Percentiles rank a stretch among this genome's conserved stretches.
phyloP scores from a whole-genome alignment of 2,797 vertebrate genomes.

The Argyrosomus regius region DNA sequence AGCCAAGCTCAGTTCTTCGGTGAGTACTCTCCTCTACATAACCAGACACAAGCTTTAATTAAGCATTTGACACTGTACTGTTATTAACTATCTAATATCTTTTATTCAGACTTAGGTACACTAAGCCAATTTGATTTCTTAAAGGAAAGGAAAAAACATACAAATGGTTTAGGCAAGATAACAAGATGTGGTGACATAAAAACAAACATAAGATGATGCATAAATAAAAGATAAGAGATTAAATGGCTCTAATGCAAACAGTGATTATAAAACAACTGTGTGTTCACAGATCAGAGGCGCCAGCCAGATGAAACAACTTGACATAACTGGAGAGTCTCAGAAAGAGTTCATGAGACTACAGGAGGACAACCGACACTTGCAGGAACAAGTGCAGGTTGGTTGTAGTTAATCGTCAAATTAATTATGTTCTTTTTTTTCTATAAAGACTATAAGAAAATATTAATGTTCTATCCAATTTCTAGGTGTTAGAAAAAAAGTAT shows the following conservation, averaged over 20 bases:
- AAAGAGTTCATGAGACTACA: slow-evolving; percentile 85
- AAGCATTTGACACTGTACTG: slow-evolving; percentile 4
- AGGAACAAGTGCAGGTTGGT: slow-evolving; percentile 89
- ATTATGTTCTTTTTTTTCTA: neutral
- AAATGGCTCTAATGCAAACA: neutral
- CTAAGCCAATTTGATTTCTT: neutral
- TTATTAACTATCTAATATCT: neutral
- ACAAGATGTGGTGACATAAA: neutral
- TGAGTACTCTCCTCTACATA: slow-evolving; percentile 58
- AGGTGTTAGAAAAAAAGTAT: slow-evolving; percentile 84
- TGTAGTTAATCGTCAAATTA: neutral
- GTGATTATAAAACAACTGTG: neutral
- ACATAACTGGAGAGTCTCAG: slow-evolving; percentile 69
- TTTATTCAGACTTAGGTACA: neutral
- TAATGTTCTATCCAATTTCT: slow-evolving; percentile 14
- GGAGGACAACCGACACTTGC: slow-evolving; percentile 86
- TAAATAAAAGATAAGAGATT: neutral
- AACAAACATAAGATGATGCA: neutral
- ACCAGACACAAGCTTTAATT: neutral
- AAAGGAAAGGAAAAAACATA: neutral
- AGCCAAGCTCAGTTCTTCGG: slow-evolving; percentile 80
- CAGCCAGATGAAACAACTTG: slow-evolving; percentile 69
- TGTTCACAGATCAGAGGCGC: slow-evolving; percentile 81
- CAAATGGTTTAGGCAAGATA: neutral
- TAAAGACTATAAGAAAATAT: neutral